These are phyloP conservation scores for Takifugu ocellatus DNA, from an alignment of 2,797 vertebrate species.

Conservation along the genomic window DNA sequence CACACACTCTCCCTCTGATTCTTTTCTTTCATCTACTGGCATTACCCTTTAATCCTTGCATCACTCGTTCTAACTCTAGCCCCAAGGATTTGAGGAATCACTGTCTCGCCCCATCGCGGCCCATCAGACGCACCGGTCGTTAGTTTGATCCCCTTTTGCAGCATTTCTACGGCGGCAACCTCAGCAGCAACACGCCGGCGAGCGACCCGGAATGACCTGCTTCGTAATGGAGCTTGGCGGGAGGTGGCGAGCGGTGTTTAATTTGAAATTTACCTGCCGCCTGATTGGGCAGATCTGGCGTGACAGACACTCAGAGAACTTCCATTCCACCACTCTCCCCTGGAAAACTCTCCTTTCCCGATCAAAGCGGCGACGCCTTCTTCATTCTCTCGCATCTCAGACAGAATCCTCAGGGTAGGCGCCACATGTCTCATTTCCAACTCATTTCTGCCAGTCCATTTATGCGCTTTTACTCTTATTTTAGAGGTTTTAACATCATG, in stretches of 20 bases:
- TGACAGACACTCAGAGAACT: constrained; percentile 62
- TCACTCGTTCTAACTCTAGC: constrained; percentile 56
- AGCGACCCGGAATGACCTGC: constrained; percentile 37
- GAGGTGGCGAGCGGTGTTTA: constrained; percentile 39
- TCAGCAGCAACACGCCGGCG: constrained; percentile 12
- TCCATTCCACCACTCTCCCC: constrained; percentile 53
- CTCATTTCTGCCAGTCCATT: constrained; percentile 16
- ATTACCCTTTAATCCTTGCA: constrained; percentile 39
- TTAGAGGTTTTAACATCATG: constrained; percentile 41
- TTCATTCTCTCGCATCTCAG: constrained; percentile 46
- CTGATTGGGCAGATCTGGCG: background rate
- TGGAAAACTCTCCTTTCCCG: constrained; percentile 55
- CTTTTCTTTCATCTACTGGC: constrained; percentile 1
- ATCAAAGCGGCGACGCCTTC: constrained; percentile 66
- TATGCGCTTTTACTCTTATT: constrained; percentile 17
- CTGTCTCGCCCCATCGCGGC: constrained; percentile 52
- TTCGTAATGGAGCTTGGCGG: constrained; percentile 49
- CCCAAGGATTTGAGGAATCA: constrained; percentile 72
- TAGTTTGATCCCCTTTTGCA: too few species aligned
- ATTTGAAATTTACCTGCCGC: constrained; percentile 33
- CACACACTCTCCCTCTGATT: constrained; percentile 43
- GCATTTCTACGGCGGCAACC: background rate
- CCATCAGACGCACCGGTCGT: constrained; percentile 6
- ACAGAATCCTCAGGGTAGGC: constrained; percentile 54
- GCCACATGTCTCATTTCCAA: constrained; percentile 19